These are phyloP conservation scores for Zalophus californianus DNA, from an alignment of 2,797 vertebrate genomes.

Conservation along the genomic window DNA sequence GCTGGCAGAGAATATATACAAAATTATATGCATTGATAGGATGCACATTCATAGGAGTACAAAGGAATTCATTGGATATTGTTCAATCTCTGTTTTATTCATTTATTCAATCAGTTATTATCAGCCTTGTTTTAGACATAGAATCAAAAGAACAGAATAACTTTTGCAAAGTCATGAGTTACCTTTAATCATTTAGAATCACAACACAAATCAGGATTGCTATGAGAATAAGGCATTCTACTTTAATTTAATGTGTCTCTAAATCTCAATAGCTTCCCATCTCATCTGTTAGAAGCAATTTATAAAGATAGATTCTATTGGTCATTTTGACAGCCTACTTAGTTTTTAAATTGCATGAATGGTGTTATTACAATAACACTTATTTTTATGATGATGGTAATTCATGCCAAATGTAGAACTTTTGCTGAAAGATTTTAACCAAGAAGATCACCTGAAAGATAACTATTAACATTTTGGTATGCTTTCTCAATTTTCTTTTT, in stretches of 20 bases:
- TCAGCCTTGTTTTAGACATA: background rate
- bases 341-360: background rate
- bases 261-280: background rate
- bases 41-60: background rate
- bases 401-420: background rate
- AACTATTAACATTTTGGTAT: background rate
- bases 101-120: background rate
- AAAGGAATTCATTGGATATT: background rate
- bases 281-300: background rate
- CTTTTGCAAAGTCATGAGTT: background rate
- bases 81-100: background rate
- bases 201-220: background rate
- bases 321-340: background rate
- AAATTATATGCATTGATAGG: background rate
- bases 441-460: background rate
- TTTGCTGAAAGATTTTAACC: background rate
- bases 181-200: constrained; percentile 1
- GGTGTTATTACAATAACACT: background rate
- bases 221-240: background rate
- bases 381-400: background rate
- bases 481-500: background rate
- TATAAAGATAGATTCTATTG: background rate
- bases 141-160: constrained; percentile 9
- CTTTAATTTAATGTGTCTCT: background rate
- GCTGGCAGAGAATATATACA: background rate